Base-by-base conservation (phyloP, 2,888 invertebrate genomes). In the Leptinotarsa rubiginosa region DNA sequence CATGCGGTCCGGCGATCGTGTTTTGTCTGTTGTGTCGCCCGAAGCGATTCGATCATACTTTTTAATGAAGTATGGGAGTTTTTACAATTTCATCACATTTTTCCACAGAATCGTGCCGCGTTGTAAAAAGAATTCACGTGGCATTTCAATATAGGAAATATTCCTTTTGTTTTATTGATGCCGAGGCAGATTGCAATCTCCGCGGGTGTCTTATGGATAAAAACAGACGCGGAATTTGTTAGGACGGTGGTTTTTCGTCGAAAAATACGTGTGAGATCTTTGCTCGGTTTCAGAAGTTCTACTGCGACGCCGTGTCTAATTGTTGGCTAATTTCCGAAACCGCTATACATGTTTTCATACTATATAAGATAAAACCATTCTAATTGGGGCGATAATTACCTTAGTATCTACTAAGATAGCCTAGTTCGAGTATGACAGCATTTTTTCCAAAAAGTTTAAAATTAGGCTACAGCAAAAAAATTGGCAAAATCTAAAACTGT, bases 41-140 rank as follows among this genome's bases (percentile, higher is more conserved):
- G 25, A 70, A 72, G 78, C 74, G 71, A 68, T 66, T 75, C 64
- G 68, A 76, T 75, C 73, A 76, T 76, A 75, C 74, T 78, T 78
- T 78, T 76, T 74, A 78, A 75, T 75, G 72, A 77, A 67, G 50
- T 59, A 54, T 52, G 47, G 22, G 18, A 54, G 68, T 49, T 68
- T 68, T 68, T 68, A 25, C 68, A 54, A 68, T 68, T 47, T 54
- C 54, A 54, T 68, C 49, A 31, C 15, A 68, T 68, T 54, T 68
- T 52, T 68, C 47, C 31, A 10, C 10, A 31, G 16, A 67, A 50
- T 54, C 52, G 25, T 54, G 49, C 25, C 15, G 13, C 7, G 25
- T 18, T 50, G 4, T 41, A 7, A 41, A 54, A 68, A 20, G 25
- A 50, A 50, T 49, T 65, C 47, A 47, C n/a, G 47, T 20, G 41